Conservation (phyloP, 1,140 invertebrate genomes). For the Dolichoris vasculosae region DNA sequence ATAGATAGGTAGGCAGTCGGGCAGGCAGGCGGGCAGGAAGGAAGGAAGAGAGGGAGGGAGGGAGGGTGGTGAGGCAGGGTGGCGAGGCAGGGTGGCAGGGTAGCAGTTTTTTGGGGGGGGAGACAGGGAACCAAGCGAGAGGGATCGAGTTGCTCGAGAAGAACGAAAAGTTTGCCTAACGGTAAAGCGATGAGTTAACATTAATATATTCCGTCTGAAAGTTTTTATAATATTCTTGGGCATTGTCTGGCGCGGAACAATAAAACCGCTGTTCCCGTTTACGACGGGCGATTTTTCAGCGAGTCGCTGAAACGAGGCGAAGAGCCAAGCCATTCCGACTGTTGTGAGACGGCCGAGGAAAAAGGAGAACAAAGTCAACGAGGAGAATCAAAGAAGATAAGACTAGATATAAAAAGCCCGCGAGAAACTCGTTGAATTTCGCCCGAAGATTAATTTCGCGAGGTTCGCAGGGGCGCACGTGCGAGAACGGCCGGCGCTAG, state of each 20-base stretch:
- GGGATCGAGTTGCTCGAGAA: constrained; percentile 33
- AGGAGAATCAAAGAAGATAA: constrained; percentile 35
- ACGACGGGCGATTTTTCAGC: constrained; percentile 73
- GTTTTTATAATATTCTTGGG: constrained; percentile 74
- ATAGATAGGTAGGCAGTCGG: constrained; percentile 28
- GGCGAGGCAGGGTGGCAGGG: neutral
- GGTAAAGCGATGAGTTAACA: constrained; percentile 74
- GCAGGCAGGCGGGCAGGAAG: neutral
- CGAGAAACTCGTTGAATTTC: constrained; percentile 58
- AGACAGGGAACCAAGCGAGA: constrained; percentile 38
- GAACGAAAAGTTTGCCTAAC: constrained; percentile 74
- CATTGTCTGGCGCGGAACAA: constrained; percentile 73
- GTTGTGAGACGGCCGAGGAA: constrained; percentile 30
- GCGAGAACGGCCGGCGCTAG: constrained; percentile 6
- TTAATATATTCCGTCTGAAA: constrained; percentile 75
- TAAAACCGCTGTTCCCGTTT: constrained; percentile 74
- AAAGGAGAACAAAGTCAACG: constrained; percentile 31
- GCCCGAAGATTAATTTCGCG: constrained; percentile 65
- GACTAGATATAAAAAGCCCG: constrained; percentile 11
- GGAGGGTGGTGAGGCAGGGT: constrained; percentile 35
- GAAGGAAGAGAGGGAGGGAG: constrained; percentile 16
- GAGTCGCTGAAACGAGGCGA: constrained; percentile 70
- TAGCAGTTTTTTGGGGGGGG: neutral
- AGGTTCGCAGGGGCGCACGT: neutral
- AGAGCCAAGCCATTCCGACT: constrained; percentile 54